Base-by-base conservation (phyloP, 2,113 vertebrate genomes). In the Formicarius rufipectus region DNA sequence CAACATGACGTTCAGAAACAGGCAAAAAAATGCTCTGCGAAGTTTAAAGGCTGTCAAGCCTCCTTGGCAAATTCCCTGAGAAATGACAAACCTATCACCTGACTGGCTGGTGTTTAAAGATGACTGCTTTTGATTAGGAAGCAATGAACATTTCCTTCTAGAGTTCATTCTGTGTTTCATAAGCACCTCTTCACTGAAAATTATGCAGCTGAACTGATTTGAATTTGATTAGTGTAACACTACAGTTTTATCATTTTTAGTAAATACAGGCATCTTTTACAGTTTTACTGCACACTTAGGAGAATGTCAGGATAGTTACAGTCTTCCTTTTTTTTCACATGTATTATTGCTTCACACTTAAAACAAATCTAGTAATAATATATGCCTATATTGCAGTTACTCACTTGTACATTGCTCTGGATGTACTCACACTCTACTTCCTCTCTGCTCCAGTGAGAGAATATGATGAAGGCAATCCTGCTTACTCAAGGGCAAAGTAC, bases 31-130 rank as follows among this genome's bases (percentile, higher is more conserved):
- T 87, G 66, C 90, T 89, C 83, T 71, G 68, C 0, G 0, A 95
- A 95, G 87, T 96, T 97, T 90, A 93, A 96, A 89, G 80, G 67
- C 95, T 89, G 87, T 84, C 94, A 91, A 94, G 53, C 44, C 35
- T 91, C 91, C 77, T 55, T 96, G 94, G 96, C 90, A 96, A 95
- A 81, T 94, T 96, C 72, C 62, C 33, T 82, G 80, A 92, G 79
- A 97, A 94, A 96, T 87, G 89, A 84, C 90, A 96, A 96, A 95
- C 68, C 89, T 96, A 85, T 73, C 78, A 96, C 69, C 92, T 97
- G 89, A 75, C 87, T 94, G 83, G n/a, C 64, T 95, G 73, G 93
- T 94, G 86, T 97, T 98, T 97, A 96, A 93, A 96, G 88, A 47
- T 95, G 76, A 90, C 80, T 95, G 84, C 56, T 94, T 96, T 95